Conservation (phyloP, 2,113 vertebrate genomes). For the Strigops habroptila region DNA sequence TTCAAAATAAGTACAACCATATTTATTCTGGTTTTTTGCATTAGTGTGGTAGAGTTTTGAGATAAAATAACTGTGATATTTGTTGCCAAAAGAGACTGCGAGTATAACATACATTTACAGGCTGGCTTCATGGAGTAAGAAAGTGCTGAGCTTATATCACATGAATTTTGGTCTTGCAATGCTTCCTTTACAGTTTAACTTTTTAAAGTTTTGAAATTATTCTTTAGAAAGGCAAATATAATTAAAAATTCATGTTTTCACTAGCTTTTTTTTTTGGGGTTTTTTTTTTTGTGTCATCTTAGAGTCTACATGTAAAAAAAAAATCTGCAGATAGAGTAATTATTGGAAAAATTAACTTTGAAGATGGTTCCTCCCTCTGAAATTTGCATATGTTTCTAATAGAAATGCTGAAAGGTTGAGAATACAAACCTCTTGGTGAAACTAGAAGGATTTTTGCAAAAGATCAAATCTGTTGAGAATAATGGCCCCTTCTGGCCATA, state of each 20-base stretch:
- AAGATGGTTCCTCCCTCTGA: not conserved
- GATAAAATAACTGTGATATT: not conserved
- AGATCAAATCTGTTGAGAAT: not conserved
- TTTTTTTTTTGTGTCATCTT: not conserved
- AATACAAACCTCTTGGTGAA: not conserved
- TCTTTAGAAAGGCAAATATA: not conserved
- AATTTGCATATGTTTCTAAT: not conserved
- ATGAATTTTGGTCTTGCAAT: not conserved
- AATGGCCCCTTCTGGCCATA: not conserved
- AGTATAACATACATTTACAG: not conserved
- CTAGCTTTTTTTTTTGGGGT: not conserved
- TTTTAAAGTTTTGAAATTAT: not conserved
- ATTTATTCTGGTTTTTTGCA: not conserved
- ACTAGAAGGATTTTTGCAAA: not conserved
- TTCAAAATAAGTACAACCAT: not conserved
- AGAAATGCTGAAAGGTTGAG: not conserved
- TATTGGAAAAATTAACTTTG: not conserved
- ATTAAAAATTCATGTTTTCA: not conserved
- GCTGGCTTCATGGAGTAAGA: not conserved
- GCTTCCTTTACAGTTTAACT: not conserved
- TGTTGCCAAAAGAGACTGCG: not conserved
- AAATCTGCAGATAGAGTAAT: not conserved
- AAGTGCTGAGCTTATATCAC: not conserved
- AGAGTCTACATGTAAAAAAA: not conserved
- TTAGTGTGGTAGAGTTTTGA: not conserved